Percentiles rank a stretch among this genome's conserved stretches.
These are phyloP conservation scores for Pyrgus malvae DNA, from an alignment of 2,888 invertebrate species.

Conservation along the genomic window DNA sequence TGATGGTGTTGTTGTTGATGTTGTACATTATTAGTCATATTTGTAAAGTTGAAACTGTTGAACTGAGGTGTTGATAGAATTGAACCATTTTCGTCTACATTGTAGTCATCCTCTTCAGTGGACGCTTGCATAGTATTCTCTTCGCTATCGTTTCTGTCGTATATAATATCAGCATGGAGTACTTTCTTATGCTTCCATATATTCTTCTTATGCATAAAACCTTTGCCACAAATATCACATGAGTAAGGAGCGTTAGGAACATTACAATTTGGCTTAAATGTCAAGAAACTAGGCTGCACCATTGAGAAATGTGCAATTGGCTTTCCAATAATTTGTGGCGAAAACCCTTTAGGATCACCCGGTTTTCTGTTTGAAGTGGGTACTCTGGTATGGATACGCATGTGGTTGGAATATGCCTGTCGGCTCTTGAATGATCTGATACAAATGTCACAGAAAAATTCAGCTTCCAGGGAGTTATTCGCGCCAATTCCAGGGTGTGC, in stretches of 20 bases:
- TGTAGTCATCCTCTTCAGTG: slow-evolving; percentile 75
- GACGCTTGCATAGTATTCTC: slow-evolving; percentile 78
- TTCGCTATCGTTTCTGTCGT: slow-evolving; percentile 72
- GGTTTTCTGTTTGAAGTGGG: slow-evolving; percentile 76
- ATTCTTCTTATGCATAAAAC: slow-evolving; percentile 79
- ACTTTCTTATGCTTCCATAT: slow-evolving; percentile 81
- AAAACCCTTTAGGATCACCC: slow-evolving; percentile 60
- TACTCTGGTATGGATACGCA: slow-evolving; percentile 78
- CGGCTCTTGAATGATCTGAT: slow-evolving; percentile 81
- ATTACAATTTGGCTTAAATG: slow-evolving; percentile 64
- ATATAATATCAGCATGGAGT: slow-evolving; percentile 70
- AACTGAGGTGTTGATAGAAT: slow-evolving; percentile 74
- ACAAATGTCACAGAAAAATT: slow-evolving; percentile 82
- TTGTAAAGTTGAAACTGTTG: slow-evolving; percentile 73
- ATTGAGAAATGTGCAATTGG: slow-evolving; percentile 65
- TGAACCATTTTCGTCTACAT: slow-evolving; percentile 69
- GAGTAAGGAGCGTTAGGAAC: slow-evolving; percentile 78
- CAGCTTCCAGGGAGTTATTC: slow-evolving; percentile 52
- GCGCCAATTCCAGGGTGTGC: slow-evolving; percentile 63
- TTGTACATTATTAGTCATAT: slow-evolving; percentile 53
- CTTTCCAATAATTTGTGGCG: slow-evolving; percentile 70
- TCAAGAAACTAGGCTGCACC: slow-evolving; percentile 57
- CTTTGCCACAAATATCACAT: slow-evolving; percentile 85
- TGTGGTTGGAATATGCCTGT: slow-evolving; percentile 79
- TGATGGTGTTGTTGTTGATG: slow-evolving; percentile 34